Base-by-base conservation (phyloP, 37 sponge, comb jelly and placozoan genomes). In the Bolinopsis microptera region DNA sequence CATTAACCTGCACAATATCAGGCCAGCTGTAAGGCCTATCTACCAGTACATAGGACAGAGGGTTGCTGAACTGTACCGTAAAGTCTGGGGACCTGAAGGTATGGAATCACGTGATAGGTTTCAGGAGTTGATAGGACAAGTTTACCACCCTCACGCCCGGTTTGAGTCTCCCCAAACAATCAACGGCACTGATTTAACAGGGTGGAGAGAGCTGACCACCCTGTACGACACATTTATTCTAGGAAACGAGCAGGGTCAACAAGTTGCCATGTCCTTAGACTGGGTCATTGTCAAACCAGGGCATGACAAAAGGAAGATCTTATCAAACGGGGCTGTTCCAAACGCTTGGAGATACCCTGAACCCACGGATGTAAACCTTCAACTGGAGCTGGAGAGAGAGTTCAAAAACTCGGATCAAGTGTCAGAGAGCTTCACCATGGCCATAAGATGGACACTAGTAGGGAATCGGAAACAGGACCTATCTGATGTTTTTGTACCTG, bases 121-220 rank as follows among this genome's bases (percentile, higher is more conserved):
- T n/a, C 28, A 70, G 25, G 25, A n/a, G 28, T n/a, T 70, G 25
- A 26, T 70, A 3, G 21, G 26, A n/a, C 24, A 70, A 26, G 2
- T 70, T 28, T 70, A 70, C 30, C 74, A 70, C 74, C 74, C 74
- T 2, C 26, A n/a, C 2, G 74, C 74, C 74, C 74, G 74, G 30
- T 70, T n/a, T 22, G 74, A 70, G 74, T 70, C 74, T 70, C 74
- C 74, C 26, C 74, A 70, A 70, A 70, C 74, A 28, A 5, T 3
- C 25, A 22, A 22, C 16, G n/a, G n/a, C n/a, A n/a, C 25, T 28
- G 74, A 70, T 70, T n/a, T 70, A 1, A 26, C 30, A 5, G 74
- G 74, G 30, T 70, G 74, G 74, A n/a, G 21, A n/a, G 74, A 26
- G 2, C 25, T 70, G 30, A 5, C 1, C 3, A 26, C 24, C 25